phyloP scores from a whole-genome alignment of 2,797 vertebrate species.

The Petrocephalus sullivani region DNA sequence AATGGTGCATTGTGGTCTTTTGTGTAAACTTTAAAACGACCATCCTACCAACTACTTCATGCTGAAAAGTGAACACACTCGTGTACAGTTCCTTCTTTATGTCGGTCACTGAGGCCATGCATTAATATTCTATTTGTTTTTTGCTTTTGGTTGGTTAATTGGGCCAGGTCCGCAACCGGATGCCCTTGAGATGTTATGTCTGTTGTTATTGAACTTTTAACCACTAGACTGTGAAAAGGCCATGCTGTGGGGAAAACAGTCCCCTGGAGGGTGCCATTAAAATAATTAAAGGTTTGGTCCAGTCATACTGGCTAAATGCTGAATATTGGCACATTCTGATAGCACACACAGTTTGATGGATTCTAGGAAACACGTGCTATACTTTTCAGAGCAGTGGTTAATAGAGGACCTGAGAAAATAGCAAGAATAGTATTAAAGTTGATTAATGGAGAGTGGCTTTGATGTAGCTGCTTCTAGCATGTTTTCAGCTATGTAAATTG shows the following conservation, averaged over 20 bases:
- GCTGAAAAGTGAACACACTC: not conserved
- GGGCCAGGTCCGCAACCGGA: not conserved
- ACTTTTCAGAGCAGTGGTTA: not conserved
- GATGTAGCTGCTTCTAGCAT: not conserved
- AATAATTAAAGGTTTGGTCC: slow-evolving; percentile 1
- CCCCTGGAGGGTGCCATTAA: not conserved
- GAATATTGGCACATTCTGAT: not conserved
- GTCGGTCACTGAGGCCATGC: not conserved
- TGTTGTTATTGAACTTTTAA: not conserved
- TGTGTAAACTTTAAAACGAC: not conserved
- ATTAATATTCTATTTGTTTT: not conserved
- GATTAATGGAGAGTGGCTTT: not conserved
- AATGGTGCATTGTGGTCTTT: not conserved
- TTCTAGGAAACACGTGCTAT: not conserved
- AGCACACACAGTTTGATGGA: not conserved
- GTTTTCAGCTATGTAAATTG: not conserved
- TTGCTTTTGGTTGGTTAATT: not conserved
- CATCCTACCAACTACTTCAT: not conserved
- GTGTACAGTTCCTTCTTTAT: not conserved
- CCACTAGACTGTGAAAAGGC: not conserved
- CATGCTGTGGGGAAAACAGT: not conserved
- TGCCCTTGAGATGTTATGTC: slow-evolving; percentile 1
- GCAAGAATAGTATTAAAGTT: not conserved
- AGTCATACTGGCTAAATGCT: not conserved
- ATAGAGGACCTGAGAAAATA: not conserved